Conservation (phyloP, 1,140 invertebrate species). For the Drosophila subobscura region DNA sequence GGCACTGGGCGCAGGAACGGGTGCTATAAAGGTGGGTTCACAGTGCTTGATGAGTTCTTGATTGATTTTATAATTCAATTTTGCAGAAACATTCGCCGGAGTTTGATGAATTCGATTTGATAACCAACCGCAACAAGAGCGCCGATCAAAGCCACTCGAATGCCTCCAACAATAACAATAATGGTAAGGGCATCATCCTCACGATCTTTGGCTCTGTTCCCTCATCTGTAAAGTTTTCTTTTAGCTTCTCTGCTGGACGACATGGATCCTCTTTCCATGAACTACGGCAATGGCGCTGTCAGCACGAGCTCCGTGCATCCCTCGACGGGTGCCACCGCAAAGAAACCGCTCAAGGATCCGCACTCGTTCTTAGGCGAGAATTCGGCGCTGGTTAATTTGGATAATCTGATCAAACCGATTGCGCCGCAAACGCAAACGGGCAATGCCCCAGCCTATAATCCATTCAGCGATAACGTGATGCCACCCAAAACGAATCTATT, state of each 20-base stretch:
- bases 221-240: not conserved
- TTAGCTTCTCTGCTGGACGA: slow-evolving; percentile 80
- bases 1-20: slow-evolving; percentile 46
- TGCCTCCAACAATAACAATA: slow-evolving; percentile 83
- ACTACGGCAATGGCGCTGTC: slow-evolving; percentile 58
- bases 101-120: slow-evolving; percentile 92
- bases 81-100: slow-evolving; percentile 85
- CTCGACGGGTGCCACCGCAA: slow-evolving; percentile 74
- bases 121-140: slow-evolving; percentile 87
- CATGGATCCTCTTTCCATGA: slow-evolving; percentile 76
- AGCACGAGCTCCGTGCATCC: slow-evolving; percentile 56
- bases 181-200: slow-evolving; percentile 53
- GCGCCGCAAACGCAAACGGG: slow-evolving; percentile 66
- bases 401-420: slow-evolving; percentile 93
- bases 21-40: slow-evolving; percentile 58
- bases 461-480: slow-evolving; percentile 81
- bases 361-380: slow-evolving; percentile 97
- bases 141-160: slow-evolving; percentile 77
- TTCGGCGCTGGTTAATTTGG: slow-evolving; percentile 96
- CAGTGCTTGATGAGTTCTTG: too few relatives aligned
- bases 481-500: slow-evolving; percentile 84
- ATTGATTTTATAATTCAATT: not conserved
- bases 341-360: slow-evolving; percentile 91
- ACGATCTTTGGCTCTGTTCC: not conserved
- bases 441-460: slow-evolving; percentile 77